phyloP scores from a whole-genome alignment of 2,113 vertebrate species.

The Ictalurus furcatus region DNA sequence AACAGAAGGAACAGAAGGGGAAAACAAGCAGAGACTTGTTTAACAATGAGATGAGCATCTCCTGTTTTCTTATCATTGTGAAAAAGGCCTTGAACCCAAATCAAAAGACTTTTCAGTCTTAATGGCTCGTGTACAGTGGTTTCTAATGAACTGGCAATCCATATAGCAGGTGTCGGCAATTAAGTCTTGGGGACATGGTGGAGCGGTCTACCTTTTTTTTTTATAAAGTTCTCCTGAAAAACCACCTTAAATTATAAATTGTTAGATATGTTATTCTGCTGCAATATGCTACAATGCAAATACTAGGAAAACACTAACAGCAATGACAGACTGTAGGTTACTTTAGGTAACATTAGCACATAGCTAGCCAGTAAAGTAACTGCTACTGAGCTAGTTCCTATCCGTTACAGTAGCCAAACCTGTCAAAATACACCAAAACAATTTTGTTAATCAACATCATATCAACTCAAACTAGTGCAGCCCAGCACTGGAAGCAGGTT shows the following conservation, averaged over 20 bases:
- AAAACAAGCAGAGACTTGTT: constrained; percentile 47
- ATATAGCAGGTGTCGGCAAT: constrained; percentile 3
- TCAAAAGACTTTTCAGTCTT: constrained; percentile 2
- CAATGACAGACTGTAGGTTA: not conserved
- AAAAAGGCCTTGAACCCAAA: not conserved
- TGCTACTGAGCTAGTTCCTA: not conserved
- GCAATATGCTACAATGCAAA: not conserved
- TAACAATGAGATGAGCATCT: constrained; percentile 9
- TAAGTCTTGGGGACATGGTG: not conserved
- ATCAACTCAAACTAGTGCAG: not conserved
- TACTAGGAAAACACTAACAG: not conserved
- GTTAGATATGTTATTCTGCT: not conserved
- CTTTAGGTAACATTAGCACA: not conserved
- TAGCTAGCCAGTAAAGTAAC: not conserved
- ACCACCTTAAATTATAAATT: not conserved
- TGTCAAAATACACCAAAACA: not conserved
- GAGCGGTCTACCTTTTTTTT: not conserved
- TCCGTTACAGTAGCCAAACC: not conserved
- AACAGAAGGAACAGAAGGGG: constrained; percentile 56
- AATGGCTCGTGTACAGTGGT: not conserved
- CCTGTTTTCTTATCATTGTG: not conserved
- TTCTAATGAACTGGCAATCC: not conserved
- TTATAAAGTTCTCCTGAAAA: not conserved
- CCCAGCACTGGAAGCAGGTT: not conserved
- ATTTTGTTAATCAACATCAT: not conserved